Evolutionary conservation across 2,113 vertebrate species (phyloP).

Genomic region (Cynocephalus volans): DNA sequence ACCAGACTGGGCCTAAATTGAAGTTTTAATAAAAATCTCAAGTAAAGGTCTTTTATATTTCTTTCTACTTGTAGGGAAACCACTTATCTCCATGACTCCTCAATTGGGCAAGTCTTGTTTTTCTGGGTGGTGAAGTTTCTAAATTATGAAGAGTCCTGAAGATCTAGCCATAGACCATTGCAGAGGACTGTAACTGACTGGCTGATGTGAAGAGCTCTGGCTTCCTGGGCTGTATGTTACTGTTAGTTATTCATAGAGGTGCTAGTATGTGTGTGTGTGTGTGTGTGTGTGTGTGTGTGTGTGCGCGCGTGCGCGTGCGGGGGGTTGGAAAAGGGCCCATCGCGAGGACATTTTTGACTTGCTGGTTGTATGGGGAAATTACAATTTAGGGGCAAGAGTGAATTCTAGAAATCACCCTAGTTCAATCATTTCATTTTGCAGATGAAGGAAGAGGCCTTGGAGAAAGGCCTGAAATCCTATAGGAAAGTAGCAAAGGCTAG

Average conservation of each 20-base stretch:
- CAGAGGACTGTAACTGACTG: background rate
- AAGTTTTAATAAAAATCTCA: constrained; percentile 1
- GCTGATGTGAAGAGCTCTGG: background rate
- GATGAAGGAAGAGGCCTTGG: background rate
- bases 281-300: no score
- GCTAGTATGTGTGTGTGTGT: no score
- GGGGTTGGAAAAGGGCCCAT: background rate
- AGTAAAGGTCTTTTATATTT: background rate
- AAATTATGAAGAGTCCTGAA: background rate
- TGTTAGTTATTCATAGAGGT: background rate
- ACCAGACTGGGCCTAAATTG: background rate
- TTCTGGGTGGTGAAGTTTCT: constrained; percentile 16
- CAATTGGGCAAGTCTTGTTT: background rate
- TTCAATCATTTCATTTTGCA: background rate
- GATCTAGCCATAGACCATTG: background rate
- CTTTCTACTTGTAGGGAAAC: background rate
- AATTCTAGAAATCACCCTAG: background rate
- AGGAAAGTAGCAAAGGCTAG: background rate
- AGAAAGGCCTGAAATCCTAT: no score
- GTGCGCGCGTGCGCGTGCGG: no score
- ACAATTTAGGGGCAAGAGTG: background rate
- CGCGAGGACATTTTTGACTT: background rate
- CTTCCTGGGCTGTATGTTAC: background rate
- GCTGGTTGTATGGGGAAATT: background rate
- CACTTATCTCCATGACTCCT: background rate